A percentile compares a stretch with the other conserved stretches of the same genome.
These are phyloP conservation scores for Thaleichthys pacificus DNA, from an alignment of 2,797 vertebrate species.

Conservation along the genomic window DNA sequence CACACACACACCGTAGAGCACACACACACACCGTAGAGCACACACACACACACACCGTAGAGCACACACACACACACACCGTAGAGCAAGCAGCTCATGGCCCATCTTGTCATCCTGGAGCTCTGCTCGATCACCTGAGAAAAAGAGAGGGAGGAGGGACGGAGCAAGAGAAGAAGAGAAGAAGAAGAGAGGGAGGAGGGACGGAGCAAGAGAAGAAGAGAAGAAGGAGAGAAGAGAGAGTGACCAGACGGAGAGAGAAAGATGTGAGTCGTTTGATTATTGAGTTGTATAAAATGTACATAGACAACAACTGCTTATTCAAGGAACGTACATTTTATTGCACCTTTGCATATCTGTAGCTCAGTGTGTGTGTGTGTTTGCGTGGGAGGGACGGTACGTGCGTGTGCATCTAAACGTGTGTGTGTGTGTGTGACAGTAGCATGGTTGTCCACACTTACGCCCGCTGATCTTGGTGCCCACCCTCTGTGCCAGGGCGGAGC, in stretches of 20 bases:
- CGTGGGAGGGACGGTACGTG: not conserved
- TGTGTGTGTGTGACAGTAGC: not conserved
- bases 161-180: not conserved
- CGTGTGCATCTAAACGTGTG: not conserved
- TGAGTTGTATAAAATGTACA: not conserved
- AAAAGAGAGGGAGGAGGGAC: slow-evolving; percentile 19
- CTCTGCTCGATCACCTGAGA: slow-evolving; percentile 78
- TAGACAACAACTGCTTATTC: no score
- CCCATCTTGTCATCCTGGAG: slow-evolving; percentile 78
- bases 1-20: not conserved
- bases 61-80: slow-evolving; percentile 71
- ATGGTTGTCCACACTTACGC: slow-evolving; percentile 69
- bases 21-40: not conserved
- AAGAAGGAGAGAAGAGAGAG: not conserved
- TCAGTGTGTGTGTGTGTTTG: not conserved
- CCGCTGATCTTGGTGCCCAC: slow-evolving; percentile 84
- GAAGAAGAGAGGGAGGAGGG: not conserved
- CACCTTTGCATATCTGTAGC: no score
- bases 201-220: not conserved
- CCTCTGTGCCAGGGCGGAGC: slow-evolving; percentile 79
- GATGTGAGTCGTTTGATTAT: no score
- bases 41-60: slow-evolving; percentile 5
- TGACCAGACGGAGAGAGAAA: no score
- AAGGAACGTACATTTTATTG: no score
- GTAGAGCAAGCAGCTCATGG: slow-evolving; percentile 82